Evolutionary conservation across 2,113 vertebrate genomes (phyloP).

Genomic region (Cygnus buccinator): DNA sequence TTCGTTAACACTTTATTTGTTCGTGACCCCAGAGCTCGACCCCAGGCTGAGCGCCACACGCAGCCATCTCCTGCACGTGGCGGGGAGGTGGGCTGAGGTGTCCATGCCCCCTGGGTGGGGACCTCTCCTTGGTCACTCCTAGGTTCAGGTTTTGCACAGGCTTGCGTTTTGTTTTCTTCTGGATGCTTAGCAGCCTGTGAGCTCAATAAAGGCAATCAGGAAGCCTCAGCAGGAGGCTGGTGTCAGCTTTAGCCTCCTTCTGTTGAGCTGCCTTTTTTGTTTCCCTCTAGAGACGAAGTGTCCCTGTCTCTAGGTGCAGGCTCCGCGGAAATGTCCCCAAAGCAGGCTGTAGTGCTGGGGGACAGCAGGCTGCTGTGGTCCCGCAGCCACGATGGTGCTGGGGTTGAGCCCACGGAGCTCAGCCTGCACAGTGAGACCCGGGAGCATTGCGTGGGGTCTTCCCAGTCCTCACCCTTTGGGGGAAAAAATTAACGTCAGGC

Average conservation of each 20-base stretch:
- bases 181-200: not conserved
- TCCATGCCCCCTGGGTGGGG: fast-evolving
- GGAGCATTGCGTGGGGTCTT: not conserved
- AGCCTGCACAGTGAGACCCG: no score
- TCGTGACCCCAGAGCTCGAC: not conserved
- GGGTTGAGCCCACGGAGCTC: no score
- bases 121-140: no score
- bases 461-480: not conserved
- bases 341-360: not conserved
- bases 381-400: no score
- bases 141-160: not conserved
- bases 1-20: not conserved
- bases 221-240: not conserved
- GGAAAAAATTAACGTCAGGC: not conserved
- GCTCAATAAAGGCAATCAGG: not conserved
- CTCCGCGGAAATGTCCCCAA: not conserved
- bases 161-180: not conserved
- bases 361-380: no score
- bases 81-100: not conserved
- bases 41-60: not conserved
- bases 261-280: not conserved
- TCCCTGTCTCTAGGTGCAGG: not conserved
- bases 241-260: not conserved
- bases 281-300: not conserved
- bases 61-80: fast-evolving